phyloP scores from a whole-genome alignment of 1,140 invertebrate genomes.

The Limonius californicus region DNA sequence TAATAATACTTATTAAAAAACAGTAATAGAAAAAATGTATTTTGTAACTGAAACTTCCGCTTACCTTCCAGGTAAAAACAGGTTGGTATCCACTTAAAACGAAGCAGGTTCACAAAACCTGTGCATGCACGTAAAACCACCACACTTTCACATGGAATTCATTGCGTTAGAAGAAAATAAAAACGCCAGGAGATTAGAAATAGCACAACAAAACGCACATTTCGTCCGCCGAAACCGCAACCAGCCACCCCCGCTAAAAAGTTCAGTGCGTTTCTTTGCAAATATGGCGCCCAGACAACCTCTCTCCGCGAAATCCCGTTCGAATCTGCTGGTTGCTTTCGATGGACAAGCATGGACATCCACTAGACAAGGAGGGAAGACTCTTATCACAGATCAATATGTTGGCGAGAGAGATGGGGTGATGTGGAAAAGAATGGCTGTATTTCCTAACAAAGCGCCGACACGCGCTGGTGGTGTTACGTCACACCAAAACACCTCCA shows the following conservation, averaged over 20 bases:
- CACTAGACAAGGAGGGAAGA: not conserved
- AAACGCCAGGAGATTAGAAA: not conserved
- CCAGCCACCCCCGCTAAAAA: constrained; percentile 17
- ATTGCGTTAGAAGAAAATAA: not conserved
- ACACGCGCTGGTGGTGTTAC: not conserved
- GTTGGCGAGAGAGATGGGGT: not conserved
- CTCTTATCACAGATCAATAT: not conserved
- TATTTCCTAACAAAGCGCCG: constrained; percentile 1
- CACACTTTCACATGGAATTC: not conserved
- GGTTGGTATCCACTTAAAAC: constrained; percentile 8
- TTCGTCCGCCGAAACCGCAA: too few species aligned
- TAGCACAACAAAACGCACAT: not conserved
- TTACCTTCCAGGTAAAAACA: not conserved
- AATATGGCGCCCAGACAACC: constrained; percentile 19
- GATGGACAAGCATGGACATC: constrained; percentile 2
- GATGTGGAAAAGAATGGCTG: not conserved
- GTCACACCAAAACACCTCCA: not conserved
- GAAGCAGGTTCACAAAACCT: constrained; percentile 12
- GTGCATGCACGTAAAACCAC: not conserved
- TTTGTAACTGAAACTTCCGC: not conserved
- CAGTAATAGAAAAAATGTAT: too few species aligned
- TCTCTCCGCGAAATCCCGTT: constrained; percentile 20
- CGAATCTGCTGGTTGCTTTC: constrained; percentile 7
- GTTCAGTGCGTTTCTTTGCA: not conserved
- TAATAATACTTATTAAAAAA: too few species aligned